Conservation (phyloP, 2,113 vertebrate genomes). For the Eleginops maclovinus region DNA sequence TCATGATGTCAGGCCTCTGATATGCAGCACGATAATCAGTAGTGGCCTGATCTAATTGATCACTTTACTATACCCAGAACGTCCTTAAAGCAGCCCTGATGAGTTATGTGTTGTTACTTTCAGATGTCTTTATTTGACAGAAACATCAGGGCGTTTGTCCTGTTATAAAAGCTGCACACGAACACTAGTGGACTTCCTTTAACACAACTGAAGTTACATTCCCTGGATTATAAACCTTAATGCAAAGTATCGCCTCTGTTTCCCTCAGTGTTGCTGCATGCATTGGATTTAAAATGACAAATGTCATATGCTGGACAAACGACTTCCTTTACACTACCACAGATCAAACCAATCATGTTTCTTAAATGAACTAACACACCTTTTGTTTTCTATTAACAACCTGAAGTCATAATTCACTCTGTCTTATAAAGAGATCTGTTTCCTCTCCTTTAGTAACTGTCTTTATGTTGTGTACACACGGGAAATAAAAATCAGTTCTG, state of each 20-base stretch:
- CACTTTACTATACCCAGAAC: background rate
- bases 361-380: background rate
- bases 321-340: constrained; percentile 16
- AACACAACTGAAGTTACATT: constrained; percentile 1
- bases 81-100: no score
- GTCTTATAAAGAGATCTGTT: no score
- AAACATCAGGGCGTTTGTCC: no score
- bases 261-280: background rate
- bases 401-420: background rate
- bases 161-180: no score
- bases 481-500: constrained; percentile 44
- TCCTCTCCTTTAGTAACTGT: background rate
- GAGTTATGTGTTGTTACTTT: no score
- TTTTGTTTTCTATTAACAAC: background rate
- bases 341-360: background rate
- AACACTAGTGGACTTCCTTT: background rate
- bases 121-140: no score
- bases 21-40: background rate
- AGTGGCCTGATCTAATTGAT: background rate
- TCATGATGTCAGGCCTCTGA: background rate
- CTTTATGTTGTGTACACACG: background rate
- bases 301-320: background rate
- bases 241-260: background rate
- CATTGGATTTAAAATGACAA: background rate
- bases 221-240: background rate